These are phyloP conservation scores for Eristalis arbustorum DNA, from an alignment of 2,888 invertebrate species.

Conservation along the genomic window DNA sequence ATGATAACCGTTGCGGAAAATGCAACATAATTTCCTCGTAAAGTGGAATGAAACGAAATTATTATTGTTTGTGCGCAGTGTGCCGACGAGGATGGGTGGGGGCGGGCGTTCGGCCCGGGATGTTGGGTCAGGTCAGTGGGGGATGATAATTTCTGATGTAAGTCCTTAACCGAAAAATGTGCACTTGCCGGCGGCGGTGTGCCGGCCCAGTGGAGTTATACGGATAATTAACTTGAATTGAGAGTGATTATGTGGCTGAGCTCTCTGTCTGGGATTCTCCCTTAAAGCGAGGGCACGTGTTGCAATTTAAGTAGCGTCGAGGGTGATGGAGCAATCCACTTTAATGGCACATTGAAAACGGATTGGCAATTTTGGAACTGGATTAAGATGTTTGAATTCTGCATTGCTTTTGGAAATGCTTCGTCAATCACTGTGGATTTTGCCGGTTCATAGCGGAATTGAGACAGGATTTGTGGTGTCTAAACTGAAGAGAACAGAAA, in stretches of 20 bases:
- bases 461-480: no score
- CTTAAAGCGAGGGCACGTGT: no score
- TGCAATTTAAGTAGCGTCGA: no score
- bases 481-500: no score
- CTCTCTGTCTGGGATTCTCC: neutral
- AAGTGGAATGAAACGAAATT: slow-evolving; percentile 24
- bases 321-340: no score
- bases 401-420: no score
- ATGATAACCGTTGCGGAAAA: slow-evolving; percentile 35
- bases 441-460: no score
- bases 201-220: neutral
- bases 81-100: neutral
- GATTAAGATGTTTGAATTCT: no score
- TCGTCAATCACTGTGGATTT: no score
- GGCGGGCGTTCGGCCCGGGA: neutral
- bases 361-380: no score
- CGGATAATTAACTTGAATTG: neutral
- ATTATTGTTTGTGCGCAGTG: neutral
- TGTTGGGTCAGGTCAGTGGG: neutral
- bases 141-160: neutral
- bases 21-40: slow-evolving; percentile 32
- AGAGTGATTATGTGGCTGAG: neutral
- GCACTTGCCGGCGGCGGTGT: neutral
- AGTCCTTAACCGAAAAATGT: neutral
- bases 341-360: no score